Percentiles rank a stretch among this genome's conserved stretches.
phyloP scores from a whole-genome alignment of 1,140 invertebrate genomes.

The Diorhabda carinulata region DNA sequence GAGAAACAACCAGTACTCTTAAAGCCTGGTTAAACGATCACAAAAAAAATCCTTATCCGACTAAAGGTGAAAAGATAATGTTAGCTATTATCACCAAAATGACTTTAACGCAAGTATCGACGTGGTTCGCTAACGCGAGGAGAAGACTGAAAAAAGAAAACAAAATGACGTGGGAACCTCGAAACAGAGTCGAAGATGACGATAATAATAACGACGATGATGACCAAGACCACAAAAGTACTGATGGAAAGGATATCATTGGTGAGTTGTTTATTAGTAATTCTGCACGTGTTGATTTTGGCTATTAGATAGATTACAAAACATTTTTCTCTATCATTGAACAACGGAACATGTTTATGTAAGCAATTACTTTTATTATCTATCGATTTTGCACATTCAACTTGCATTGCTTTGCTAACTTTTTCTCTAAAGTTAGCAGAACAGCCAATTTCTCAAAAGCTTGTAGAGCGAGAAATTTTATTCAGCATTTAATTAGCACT shows the following conservation, averaged over 20 bases:
- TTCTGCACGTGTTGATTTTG: no score
- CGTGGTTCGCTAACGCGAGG: slow-evolving; percentile 98
- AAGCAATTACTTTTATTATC: no score
- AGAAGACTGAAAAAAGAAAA: slow-evolving; percentile 97
- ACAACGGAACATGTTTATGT: no score
- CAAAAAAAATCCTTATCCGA: slow-evolving; percentile 98
- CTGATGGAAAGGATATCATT: slow-evolving; percentile 75
- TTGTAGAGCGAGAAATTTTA: no score
- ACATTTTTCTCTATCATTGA: no score
- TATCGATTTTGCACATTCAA: no score
- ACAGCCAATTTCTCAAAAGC: no score
- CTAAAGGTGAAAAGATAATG: slow-evolving; percentile 99
- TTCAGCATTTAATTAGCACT: no score
- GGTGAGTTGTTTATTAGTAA: slow-evolving; percentile 51
- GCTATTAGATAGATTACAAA: no score
- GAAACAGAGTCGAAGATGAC: slow-evolving; percentile 84
- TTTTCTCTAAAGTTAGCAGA: no score
- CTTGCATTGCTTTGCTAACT: no score
- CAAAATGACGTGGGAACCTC: slow-evolving; percentile 97
- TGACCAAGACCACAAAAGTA: slow-evolving; percentile 66
- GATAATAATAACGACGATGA: slow-evolving; percentile 81
- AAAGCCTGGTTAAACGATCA: slow-evolving; percentile 98
- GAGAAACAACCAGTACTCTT: slow-evolving; percentile 93
- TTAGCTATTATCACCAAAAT: slow-evolving; percentile 98
- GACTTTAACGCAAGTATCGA: slow-evolving; percentile 97